A percentile compares a stretch with the other conserved stretches of the same genome.
phyloP scores from a whole-genome alignment of 2,113 vertebrate species.

The Nansenia antarctica region DNA sequence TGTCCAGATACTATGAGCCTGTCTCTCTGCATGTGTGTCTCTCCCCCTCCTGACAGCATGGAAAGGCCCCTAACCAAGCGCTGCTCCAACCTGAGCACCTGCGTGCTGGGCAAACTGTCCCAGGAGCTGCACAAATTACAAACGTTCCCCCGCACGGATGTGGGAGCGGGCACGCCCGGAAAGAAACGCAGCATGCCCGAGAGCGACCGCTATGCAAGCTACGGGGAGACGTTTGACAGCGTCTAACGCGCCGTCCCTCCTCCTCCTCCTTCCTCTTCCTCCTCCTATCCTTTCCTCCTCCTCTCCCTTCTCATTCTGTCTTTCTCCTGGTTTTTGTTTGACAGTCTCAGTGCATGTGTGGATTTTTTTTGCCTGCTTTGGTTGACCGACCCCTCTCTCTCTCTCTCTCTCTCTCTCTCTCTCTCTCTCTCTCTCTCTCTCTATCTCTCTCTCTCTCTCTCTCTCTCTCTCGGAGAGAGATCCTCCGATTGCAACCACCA shows the following conservation, averaged over 20 bases:
- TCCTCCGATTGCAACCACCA: conserved; percentile 60
- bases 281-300: conserved; percentile 19
- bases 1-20: conserved; percentile 61
- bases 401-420: no score
- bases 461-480: conserved; percentile 47
- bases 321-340: conserved; percentile 27
- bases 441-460: no score
- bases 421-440: no score
- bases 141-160: conserved; percentile 86
- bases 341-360: conserved; percentile 79
- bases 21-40: conserved; percentile 83
- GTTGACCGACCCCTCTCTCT: no score
- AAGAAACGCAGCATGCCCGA: conserved; percentile 85
- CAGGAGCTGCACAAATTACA: conserved; percentile 91
- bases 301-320: conserved; percentile 14
- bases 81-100: conserved; percentile 93
- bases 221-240: conserved; percentile 75
- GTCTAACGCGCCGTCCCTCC: conserved; percentile 61
- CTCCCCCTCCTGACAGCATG: conserved; percentile 77
- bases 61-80: conserved; percentile 87
- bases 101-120: conserved; percentile 85
- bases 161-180: conserved; percentile 86
- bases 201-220: conserved; percentile 77
- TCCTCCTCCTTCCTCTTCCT: conserved; percentile 7
- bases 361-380: conserved; percentile 65